phyloP scores from a whole-genome alignment of 2,797 vertebrate species.

The Balearica regulorum region DNA sequence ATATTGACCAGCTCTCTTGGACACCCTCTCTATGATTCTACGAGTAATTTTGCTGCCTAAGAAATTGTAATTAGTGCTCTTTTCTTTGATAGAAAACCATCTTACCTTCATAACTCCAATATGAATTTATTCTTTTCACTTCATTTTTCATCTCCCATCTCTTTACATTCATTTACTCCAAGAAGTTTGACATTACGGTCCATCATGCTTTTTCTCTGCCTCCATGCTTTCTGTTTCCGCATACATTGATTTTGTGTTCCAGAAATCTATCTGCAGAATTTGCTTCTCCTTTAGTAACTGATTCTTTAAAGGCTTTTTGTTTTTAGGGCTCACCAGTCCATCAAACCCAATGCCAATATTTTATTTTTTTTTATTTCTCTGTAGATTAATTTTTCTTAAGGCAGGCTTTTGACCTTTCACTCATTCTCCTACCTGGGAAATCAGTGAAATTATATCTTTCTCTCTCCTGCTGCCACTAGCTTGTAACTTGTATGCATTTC shows the following conservation, averaged over 20 bases:
- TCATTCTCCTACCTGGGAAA: neutral
- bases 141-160: neutral
- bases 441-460: neutral
- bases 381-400: neutral
- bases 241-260: neutral
- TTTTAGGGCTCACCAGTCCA: neutral
- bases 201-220: neutral
- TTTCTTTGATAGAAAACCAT: neutral
- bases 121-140: neutral
- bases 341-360: neutral
- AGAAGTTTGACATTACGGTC: neutral
- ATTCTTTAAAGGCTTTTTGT: neutral
- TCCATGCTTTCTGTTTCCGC: neutral
- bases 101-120: neutral
- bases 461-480: rapidly evolving
- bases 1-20: too few relatives aligned
- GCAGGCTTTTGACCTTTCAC: neutral
- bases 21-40: too few relatives aligned
- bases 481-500: neutral
- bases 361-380: neutral
- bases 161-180: neutral
- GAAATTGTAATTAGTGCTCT: neutral
- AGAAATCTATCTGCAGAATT: neutral
- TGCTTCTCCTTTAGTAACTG: neutral
- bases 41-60: neutral